A percentile compares a stretch with the other conserved stretches of the same genome.
These are phyloP conservation scores for Meda fulgida DNA, from an alignment of 2,797 vertebrate species.

Conservation along the genomic window DNA sequence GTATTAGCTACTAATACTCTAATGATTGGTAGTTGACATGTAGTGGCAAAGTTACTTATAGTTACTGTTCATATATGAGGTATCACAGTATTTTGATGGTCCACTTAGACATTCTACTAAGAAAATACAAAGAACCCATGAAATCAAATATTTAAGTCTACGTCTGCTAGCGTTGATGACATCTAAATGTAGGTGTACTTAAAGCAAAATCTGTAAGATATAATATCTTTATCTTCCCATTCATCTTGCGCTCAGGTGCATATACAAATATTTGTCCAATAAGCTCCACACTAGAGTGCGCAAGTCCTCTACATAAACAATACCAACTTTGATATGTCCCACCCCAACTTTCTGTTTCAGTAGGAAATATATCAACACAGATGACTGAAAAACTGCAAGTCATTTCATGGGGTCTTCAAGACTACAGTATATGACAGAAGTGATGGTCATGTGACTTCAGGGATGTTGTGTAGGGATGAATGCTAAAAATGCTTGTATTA, in stretches of 20 bases:
- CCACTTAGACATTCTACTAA: no score
- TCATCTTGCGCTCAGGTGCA: neutral
- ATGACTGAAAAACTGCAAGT: neutral
- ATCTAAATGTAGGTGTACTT: no score
- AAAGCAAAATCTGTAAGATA: neutral
- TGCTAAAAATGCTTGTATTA: neutral
- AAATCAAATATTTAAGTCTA: neutral
- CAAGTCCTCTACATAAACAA: neutral
- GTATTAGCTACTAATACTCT: neutral
- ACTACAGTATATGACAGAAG: neutral
- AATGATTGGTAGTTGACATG: neutral
- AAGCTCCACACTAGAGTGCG: neutral
- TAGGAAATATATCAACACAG: neutral
- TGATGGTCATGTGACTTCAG: neutral
- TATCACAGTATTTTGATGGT: no score
- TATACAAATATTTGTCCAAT: neutral
- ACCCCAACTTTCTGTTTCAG: neutral
- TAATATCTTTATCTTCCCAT: neutral
- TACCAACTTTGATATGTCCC: neutral
- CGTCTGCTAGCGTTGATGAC: no score
- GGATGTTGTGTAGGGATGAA: neutral
- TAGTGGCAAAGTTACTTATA: neutral
- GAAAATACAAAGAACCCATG: neutral
- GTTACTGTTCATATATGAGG: no score
- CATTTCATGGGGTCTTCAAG: conserved; percentile 6